Base-by-base conservation (phyloP, 2,113 vertebrate genomes). In the Puffinus mauretanicus region DNA sequence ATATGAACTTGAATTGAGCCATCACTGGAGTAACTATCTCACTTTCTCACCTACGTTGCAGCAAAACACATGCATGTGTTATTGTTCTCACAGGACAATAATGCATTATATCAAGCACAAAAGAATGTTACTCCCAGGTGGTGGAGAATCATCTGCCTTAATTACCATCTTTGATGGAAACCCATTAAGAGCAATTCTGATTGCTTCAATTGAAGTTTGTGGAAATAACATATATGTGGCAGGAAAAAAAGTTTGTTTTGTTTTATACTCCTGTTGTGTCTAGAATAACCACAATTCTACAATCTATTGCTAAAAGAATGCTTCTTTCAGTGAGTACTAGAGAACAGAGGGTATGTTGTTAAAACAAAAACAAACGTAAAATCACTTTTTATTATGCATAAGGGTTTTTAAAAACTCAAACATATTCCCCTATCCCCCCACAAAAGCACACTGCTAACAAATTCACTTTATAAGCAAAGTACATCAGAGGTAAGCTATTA, bases 151-250 rank as follows among this genome's bases (percentile, higher is more conserved):
- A 82, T 77, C 34, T 86, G n/a, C 52, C 22, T 82, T 88, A 94
- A 96, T 94, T 90, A 80, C 29, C n/a, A 40, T 71, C n/a, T 90
- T 90, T 88, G 49, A 90, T 9, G 11, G n/a, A 94, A 97, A 69
- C 8, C 22, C 6, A 62, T 82, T 75, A 92, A 88, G 32, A 83
- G 14, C 19, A 69, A 26, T 93, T 82, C 78, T 67, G 46, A 86
- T 71, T 80, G 44, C 15, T 94, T 94, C 95, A 96, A 95, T 71
- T 94, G 46, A 91, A 94, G 84, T 58, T 83, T 88, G 52, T 89
- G 46, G 40, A 91, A 91, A 91, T 66, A 67, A 21, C n/a, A 69
- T 25, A 69, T 11, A 61, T 94, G 71, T 88, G 36, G 15, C 88
- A 95, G 57, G n/a, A 25, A 81, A 96, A 85, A 67, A 84, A 21